Conservation (phyloP, 2,888 invertebrate genomes). For the Dendrolimus houi region DNA sequence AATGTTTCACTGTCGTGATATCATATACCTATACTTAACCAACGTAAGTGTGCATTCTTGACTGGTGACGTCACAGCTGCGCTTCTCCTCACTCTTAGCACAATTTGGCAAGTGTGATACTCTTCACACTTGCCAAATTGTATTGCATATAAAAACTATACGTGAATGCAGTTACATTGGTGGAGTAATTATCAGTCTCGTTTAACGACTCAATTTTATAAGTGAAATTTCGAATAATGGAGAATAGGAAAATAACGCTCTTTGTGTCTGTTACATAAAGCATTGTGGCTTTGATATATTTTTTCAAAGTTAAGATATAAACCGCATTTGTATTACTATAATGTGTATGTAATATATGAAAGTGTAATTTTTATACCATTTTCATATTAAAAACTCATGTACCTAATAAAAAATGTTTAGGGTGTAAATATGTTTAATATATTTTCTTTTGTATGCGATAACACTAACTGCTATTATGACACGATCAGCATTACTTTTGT, state of each 20-base stretch:
- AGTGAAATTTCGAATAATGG: too few species aligned
- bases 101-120: too few species aligned
- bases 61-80: too few species aligned
- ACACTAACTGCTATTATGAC: slow-evolving; percentile 66
- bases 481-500: slow-evolving; percentile 62
- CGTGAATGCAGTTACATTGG: too few species aligned
- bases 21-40: too few species aligned
- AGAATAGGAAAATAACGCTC: neutral
- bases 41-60: too few species aligned
- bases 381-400: slow-evolving; percentile 72
- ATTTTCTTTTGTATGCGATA: slow-evolving; percentile 66
- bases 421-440: slow-evolving; percentile 71
- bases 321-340: slow-evolving; percentile 69
- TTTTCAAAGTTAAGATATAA: slow-evolving; percentile 64
- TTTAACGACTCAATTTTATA: too few species aligned
- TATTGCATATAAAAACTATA: too few species aligned
- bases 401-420: slow-evolving; percentile 66
- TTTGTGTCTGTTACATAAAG: slow-evolving; percentile 39
- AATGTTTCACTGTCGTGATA: too few species aligned
- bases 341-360: slow-evolving; percentile 65
- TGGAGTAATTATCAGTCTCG: too few species aligned
- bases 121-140: too few species aligned
- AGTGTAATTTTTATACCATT: slow-evolving; percentile 76
- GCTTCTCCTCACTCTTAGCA: too few species aligned
- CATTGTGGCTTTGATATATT: slow-evolving; percentile 71